Conservation (phyloP, 2,888 invertebrate species). For the Yponomeuta malinellus region DNA sequence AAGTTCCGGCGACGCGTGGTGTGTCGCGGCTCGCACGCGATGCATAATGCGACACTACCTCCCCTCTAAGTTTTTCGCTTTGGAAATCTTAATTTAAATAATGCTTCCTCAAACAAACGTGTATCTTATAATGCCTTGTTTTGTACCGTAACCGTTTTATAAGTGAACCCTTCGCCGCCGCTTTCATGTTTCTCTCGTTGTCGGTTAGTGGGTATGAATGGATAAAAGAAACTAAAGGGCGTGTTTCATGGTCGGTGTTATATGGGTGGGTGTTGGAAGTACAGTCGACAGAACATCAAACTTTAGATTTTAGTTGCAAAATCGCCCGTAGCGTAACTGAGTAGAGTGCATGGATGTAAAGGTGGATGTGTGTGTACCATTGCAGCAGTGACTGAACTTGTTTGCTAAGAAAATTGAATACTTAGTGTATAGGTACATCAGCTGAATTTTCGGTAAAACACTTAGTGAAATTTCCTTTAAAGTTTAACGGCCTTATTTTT, state of each 20-base stretch:
- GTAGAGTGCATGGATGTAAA: too few relatives aligned
- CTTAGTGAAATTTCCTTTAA: too few relatives aligned
- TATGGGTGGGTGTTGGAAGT: too few relatives aligned
- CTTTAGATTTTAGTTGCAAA: too few relatives aligned
- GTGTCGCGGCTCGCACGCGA: constrained; percentile 47
- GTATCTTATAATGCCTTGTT: constrained; percentile 35
- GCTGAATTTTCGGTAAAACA: too few relatives aligned
- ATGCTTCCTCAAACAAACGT: constrained; percentile 47
- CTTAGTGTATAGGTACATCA: too few relatives aligned
- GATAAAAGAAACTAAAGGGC: neutral
- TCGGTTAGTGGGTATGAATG: neutral
- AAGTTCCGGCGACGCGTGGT: constrained; percentile 50
- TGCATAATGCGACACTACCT: constrained; percentile 46
- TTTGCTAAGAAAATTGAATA: too few relatives aligned
- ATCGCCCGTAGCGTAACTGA: too few relatives aligned
- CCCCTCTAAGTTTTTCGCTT: constrained; percentile 47
- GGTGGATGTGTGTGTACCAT: too few relatives aligned
- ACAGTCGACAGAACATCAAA: too few relatives aligned
- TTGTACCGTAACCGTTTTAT: constrained; percentile 16
- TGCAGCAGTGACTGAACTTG: too few relatives aligned
- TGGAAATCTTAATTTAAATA: constrained; percentile 55
- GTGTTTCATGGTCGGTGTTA: neutral
- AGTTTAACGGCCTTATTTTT: too few relatives aligned
- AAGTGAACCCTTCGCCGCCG: constrained; percentile 18
- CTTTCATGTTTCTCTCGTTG: neutral